These are phyloP conservation scores for Nycteola revayana DNA, from an alignment of 2,888 invertebrate species.

Conservation along the genomic window DNA sequence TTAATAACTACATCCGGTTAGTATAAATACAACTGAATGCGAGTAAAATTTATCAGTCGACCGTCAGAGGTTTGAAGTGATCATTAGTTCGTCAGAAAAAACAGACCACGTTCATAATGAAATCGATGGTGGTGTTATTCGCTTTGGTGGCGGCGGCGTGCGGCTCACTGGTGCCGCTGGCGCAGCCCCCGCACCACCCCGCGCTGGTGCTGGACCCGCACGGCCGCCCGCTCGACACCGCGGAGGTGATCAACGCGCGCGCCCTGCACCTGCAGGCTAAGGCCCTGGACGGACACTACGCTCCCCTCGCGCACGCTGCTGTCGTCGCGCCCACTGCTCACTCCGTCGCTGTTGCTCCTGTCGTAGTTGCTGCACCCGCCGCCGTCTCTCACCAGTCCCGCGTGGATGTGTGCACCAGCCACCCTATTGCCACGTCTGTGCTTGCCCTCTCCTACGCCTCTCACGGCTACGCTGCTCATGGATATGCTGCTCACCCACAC, in stretches of 20 bases:
- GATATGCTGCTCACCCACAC: constrained; percentile 26
- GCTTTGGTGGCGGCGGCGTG: constrained; percentile 82
- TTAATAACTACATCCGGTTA: constrained; percentile 70
- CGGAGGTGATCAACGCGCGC: constrained; percentile 73
- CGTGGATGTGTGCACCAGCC: constrained; percentile 46
- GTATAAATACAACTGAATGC: constrained; percentile 65
- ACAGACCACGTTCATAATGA: constrained; percentile 53
- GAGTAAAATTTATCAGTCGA: constrained; percentile 39
- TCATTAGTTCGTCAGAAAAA: constrained; percentile 57
- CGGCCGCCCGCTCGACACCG: constrained; percentile 75
- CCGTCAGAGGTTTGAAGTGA: constrained; percentile 74
- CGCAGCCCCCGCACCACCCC: too few species aligned
- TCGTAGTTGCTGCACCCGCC: constrained; percentile 37
- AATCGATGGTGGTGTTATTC: constrained; percentile 83
- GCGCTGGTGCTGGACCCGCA: constrained; percentile 72
- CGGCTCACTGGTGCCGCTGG: constrained; percentile 76
- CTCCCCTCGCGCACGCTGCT: constrained; percentile 40
- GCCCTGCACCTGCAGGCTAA: constrained; percentile 75
- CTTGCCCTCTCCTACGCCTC: constrained; percentile 30
- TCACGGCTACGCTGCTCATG: constrained; percentile 45
- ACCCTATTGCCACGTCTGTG: too few species aligned
- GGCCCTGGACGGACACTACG: constrained; percentile 60
- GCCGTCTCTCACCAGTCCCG: constrained; percentile 56
- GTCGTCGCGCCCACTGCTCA: constrained; percentile 38
- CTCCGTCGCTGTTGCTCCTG: constrained; percentile 32